Conservation (phyloP, 2,888 invertebrate genomes). For the Drosophila mayaguana region DNA sequence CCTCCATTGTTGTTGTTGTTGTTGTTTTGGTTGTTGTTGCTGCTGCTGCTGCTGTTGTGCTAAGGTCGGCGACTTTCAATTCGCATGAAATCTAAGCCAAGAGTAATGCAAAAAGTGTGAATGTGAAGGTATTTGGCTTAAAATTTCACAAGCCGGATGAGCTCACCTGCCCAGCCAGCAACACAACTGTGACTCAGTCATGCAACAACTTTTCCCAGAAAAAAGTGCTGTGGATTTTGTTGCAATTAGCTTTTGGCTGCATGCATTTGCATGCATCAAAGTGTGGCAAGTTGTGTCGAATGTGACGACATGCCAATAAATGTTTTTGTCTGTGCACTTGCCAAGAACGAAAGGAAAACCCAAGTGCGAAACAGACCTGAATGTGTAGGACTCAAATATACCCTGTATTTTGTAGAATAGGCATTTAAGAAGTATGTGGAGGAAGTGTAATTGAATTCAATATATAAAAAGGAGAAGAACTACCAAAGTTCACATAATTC, state of each 20-base stretch:
- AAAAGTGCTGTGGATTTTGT: slow-evolving; percentile 33
- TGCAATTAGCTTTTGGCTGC: slow-evolving; percentile 59
- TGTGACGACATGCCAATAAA: slow-evolving; percentile 54
- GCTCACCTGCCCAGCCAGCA: slow-evolving; percentile 36
- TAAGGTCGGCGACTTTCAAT: slow-evolving; percentile 61
- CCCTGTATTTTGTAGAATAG: background rate
- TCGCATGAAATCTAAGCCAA: slow-evolving; percentile 53
- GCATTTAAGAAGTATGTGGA: too few relatives aligned
- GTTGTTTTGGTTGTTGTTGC: slow-evolving; percentile 2
- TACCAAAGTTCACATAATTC: too few relatives aligned
- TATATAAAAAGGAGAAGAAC: too few relatives aligned
- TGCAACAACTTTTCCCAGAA: slow-evolving; percentile 64
- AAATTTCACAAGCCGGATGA: slow-evolving; percentile 39
- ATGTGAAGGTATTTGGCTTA: slow-evolving; percentile 15
- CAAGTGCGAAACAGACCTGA: background rate
- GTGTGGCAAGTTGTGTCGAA: slow-evolving; percentile 13
- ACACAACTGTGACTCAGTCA: slow-evolving; percentile 62
- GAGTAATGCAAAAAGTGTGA: slow-evolving; percentile 8
- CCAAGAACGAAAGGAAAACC: slow-evolving; percentile 28
- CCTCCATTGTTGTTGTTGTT: background rate
- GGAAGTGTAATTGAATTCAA: too few relatives aligned
- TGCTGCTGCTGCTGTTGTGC: background rate
- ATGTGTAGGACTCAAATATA: background rate
- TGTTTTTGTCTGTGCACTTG: slow-evolving; percentile 25
- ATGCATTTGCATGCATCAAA: slow-evolving; percentile 27